phyloP scores from a whole-genome alignment of 2,797 vertebrate genomes.

The Varecia variegata region DNA sequence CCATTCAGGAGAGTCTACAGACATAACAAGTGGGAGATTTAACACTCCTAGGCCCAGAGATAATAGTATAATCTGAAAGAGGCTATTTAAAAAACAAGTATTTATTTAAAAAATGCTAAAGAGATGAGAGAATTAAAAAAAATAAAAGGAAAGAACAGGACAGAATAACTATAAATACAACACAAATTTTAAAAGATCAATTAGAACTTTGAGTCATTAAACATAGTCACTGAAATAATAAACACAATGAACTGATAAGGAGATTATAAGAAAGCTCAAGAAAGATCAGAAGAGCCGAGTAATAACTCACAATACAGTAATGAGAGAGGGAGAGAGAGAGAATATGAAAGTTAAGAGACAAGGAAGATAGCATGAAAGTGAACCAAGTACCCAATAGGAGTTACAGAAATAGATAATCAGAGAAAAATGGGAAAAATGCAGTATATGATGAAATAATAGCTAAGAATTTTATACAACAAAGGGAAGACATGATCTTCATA shows the following conservation, averaged over 20 bases:
- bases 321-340: too few relatives aligned
- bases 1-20: background rate
- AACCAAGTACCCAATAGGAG: background rate
- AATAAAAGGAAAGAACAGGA: background rate
- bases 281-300: background rate
- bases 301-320: background rate
- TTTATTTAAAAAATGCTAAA: background rate
- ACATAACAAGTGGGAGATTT: background rate
- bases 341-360: background rate
- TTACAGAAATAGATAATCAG: background rate
- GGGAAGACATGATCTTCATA: background rate
- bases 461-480: constrained; percentile 7
- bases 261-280: background rate
- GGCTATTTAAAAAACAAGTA: background rate
- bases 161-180: background rate
- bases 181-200: background rate
- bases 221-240: background rate
- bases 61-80: background rate
- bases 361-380: background rate
- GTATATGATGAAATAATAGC: background rate
- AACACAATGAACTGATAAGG: background rate
- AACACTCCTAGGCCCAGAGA: background rate
- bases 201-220: background rate
- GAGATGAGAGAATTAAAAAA: background rate
- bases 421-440: background rate